Evolutionary conservation across 2,888 invertebrate genomes (phyloP), one percentile per base, ranked within the genome.

Genomic region (Masnerella sp.): DNA sequence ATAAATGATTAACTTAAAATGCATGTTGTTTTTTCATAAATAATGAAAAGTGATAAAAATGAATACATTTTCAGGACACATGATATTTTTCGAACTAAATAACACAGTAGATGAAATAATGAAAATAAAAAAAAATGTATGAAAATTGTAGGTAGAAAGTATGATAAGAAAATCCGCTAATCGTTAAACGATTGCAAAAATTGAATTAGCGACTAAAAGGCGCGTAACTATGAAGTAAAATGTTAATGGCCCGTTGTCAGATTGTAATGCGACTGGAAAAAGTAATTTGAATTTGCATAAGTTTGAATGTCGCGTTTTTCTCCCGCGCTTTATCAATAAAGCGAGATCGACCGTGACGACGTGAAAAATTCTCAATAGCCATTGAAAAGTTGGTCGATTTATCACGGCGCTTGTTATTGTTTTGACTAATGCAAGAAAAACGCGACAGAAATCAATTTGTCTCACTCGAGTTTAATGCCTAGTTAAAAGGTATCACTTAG

Each of bases 371-470:
- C 7, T 18, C 18, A 11, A 40, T 40, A 11, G 40, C 18, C 40
- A 40, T 40, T 7, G 40, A 40, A 18, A 18, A 40, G 8, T 40
- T 40, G 40, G 1, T 40, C 40, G n/a, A 40, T 40, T 40, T 40
- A 40, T 40, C 40, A 40, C 40, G n/a, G 3, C 4, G 17, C 40
- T 36, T 14, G 36, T 40, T 18, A 40, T 15, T 40, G 40, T 40
- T 40, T 15, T 40, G 40, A 40, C 40, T 18, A 40, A 40, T 40
- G 40, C 40, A 40, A 40, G 18, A 40, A 40, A 40, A 17, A 40
- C 18, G 18, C 15, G 40, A 40, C 40, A 7, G 18, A 40, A 18
- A 40, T 15, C 7, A 40, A 40, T 40, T 40, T 40, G 15, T 40
- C 40, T 15, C 40, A n/a, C 18, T 18, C 9, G 8, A 18, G 40